Percentiles rank a stretch among this genome's conserved stretches.
Conservation (phyloP, 2,797 vertebrate genomes). For the Anabacerthia variegaticeps region DNA sequence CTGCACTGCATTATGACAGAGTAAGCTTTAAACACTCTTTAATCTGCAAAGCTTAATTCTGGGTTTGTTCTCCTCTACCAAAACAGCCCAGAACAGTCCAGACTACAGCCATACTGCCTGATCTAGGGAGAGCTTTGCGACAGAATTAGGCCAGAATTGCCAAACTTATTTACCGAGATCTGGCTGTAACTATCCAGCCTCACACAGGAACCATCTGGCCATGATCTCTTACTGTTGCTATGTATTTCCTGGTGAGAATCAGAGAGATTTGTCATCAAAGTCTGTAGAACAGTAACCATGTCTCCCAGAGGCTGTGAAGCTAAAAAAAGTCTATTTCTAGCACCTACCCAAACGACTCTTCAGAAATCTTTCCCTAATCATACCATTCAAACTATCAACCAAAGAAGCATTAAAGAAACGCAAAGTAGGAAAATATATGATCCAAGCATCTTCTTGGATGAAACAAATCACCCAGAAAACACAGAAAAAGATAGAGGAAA, state of each 20-base stretch:
- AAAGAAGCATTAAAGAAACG: background rate
- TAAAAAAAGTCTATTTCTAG: background rate
- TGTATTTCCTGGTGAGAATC: background rate
- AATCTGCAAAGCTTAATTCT: background rate
- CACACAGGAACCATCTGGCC: background rate
- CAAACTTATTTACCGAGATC: background rate
- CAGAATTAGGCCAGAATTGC: background rate
- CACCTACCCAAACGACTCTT: background rate
- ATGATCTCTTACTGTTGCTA: background rate
- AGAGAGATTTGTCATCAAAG: background rate
- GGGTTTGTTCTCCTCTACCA: background rate
- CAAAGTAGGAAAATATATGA: background rate
- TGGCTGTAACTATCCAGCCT: background rate
- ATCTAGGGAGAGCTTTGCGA: background rate
- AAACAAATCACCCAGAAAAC: background rate
- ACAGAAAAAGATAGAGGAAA: background rate
- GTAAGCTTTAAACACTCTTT: background rate
- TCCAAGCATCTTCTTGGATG: background rate
- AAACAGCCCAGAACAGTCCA: background rate
- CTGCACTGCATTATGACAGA: background rate
- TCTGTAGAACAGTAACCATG: background rate
- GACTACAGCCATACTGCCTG: background rate
- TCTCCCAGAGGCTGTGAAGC: background rate
- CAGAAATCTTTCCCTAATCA: background rate
- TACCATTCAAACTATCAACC: background rate